Percentiles rank a stretch among this genome's conserved stretches.
phyloP scores from a whole-genome alignment of 2,113 vertebrate genomes.

The Lagenorhynchus albirostris region DNA sequence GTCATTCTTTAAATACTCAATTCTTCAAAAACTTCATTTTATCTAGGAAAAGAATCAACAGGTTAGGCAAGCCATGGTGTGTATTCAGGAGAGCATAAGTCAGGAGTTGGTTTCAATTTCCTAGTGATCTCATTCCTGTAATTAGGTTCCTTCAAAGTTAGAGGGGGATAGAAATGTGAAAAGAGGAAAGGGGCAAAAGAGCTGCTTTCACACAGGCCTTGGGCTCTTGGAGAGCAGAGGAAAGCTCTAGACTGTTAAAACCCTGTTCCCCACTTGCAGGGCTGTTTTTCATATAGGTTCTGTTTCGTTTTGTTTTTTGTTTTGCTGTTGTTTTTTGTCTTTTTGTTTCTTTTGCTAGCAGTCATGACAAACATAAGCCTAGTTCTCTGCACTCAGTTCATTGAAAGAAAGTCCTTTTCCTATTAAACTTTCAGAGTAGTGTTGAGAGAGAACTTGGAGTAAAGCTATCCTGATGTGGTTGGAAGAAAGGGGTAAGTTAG shows the following conservation, averaged over 20 bases:
- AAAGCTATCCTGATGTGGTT: background rate
- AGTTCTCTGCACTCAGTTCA: background rate
- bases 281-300: background rate
- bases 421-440: background rate
- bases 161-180: background rate
- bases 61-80: background rate
- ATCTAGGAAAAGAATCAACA: background rate
- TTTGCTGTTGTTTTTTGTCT: background rate
- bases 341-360: background rate
- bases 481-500: background rate
- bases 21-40: background rate
- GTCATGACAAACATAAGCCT: background rate
- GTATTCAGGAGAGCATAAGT: background rate
- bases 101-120: background rate
- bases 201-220: background rate
- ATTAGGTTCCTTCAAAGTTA: background rate
- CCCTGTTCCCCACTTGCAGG: fast-evolving
- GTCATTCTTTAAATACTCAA: background rate
- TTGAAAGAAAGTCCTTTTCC: background rate
- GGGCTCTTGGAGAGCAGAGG: background rate
- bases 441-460: background rate
- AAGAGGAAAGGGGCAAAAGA: background rate
- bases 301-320: background rate
- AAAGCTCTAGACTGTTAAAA: background rate
- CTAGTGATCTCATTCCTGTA: background rate